A percentile compares a stretch with the other conserved stretches of the same genome.
Evolutionary conservation across 2,113 vertebrate genomes (phyloP).

Genomic region (Thymallus thymallus): DNA sequence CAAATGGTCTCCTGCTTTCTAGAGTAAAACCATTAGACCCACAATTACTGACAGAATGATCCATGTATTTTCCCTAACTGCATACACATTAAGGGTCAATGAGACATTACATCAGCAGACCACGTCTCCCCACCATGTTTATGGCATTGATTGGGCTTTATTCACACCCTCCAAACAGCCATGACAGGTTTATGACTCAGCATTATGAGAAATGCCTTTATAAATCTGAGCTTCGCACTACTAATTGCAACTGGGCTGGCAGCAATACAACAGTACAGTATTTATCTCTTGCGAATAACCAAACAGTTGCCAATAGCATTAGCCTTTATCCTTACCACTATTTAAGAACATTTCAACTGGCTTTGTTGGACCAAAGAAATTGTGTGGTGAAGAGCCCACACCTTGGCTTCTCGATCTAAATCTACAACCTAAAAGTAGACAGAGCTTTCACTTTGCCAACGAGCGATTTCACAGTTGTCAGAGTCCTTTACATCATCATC

Average conservation of each 20-base stretch:
- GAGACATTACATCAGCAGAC: conserved; percentile 51
- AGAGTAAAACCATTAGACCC: conserved; percentile 57
- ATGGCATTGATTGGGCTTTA: conserved; percentile 36
- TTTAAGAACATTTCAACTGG: too few relatives aligned
- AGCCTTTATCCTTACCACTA: not conserved
- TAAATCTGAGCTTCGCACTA: conserved; percentile 30
- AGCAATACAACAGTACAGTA: conserved; percentile 26
- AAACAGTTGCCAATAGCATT: conserved; percentile 9
- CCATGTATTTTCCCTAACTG: conserved; percentile 29
- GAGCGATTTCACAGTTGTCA: not conserved
- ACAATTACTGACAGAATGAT: conserved; percentile 50
- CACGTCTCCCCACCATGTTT: conserved; percentile 44
- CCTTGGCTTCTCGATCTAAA: not conserved
- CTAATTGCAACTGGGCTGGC: conserved; percentile 37
- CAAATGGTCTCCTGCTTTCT: conserved; percentile 51
- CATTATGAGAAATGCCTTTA: conserved; percentile 38
- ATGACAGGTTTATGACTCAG: conserved; percentile 42
- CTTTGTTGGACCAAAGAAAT: too few relatives aligned
- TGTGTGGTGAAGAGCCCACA: not conserved
- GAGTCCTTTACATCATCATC: conserved; percentile 7
- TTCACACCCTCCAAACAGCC: conserved; percentile 41
- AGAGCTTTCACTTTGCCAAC: not conserved
- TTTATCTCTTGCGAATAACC: conserved; percentile 16
- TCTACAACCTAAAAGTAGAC: not conserved
- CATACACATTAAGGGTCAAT: conserved; percentile 46